Conservation (phyloP, 2,888 invertebrate genomes). For the Chrysina gloriosa region DNA sequence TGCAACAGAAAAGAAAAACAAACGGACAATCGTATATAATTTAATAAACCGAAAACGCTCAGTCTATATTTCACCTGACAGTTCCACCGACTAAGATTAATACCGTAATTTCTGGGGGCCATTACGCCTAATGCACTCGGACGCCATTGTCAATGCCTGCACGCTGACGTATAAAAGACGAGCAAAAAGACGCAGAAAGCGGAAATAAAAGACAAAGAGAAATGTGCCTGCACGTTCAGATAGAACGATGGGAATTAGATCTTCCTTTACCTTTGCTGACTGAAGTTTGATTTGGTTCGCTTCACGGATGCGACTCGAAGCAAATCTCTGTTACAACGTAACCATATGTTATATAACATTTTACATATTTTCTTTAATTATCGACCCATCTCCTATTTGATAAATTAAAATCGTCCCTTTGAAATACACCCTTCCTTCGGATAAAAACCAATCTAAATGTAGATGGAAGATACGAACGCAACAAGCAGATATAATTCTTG, state of each 20-base stretch:
- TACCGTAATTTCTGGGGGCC: conserved; percentile 62
- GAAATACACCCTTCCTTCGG: too few species aligned
- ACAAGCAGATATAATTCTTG: conserved; percentile 39
- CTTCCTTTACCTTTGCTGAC: too few species aligned
- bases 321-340: too few species aligned
- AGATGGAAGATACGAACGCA: conserved; percentile 28
- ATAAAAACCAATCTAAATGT: conserved; percentile 30
- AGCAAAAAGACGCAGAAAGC: conserved; percentile 22
- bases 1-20: conserved; percentile 8
- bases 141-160: conserved; percentile 58
- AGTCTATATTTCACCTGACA: conserved; percentile 62
- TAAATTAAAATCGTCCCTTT: too few species aligned
- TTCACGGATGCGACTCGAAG: too few species aligned
- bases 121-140: conserved; percentile 58
- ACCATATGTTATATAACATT: too few species aligned
- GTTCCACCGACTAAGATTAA: conserved; percentile 61
- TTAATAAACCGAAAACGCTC: conserved; percentile 59
- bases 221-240: too few species aligned
- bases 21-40: conserved; percentile 53
- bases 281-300: too few species aligned
- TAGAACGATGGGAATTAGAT: too few species aligned
- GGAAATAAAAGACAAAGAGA: conserved; percentile 16
- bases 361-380: too few species aligned
- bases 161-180: conserved; percentile 14
- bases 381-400: too few species aligned